Evolutionary conservation across 2,113 vertebrate genomes (phyloP).

Genomic region (Corythoichthys intestinalis): DNA sequence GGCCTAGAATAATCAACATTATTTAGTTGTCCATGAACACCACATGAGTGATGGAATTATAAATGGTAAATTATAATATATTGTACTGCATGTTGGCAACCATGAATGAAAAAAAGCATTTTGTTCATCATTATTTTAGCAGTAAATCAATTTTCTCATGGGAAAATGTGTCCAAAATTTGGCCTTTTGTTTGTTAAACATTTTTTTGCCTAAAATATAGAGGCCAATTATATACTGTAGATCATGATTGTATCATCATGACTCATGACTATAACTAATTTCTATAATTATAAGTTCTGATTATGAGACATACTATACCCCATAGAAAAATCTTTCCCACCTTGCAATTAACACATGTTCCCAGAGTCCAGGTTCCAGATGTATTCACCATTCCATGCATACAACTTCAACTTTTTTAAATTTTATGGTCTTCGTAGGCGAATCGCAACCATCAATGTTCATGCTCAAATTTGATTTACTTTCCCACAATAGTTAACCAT

Average conservation of each 20-base stretch:
- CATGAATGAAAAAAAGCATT: too few relatives aligned
- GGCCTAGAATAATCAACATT: not conserved
- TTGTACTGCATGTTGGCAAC: too few relatives aligned
- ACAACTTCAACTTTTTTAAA: not conserved
- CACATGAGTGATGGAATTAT: not conserved
- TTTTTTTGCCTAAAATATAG: not conserved
- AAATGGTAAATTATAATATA: not conserved
- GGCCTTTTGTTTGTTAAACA: not conserved
- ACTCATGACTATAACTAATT: not conserved
- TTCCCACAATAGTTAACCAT: not conserved
- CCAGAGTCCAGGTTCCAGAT: not conserved
- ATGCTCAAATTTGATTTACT: not conserved
- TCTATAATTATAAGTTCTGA: conserved; percentile 3
- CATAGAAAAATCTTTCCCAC: not conserved
- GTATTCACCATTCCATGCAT: not conserved
- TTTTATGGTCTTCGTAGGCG: not conserved
- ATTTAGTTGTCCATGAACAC: not conserved
- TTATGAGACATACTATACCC: not conserved
- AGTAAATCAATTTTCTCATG: not conserved
- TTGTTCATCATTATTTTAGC: not conserved
- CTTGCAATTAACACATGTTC: not conserved
- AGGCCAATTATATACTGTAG: not conserved
- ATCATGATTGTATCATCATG: not conserved
- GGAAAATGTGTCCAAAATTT: not conserved
- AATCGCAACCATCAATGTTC: not conserved